Percentiles rank a stretch among this genome's conserved stretches.
These are phyloP conservation scores for Polymixis flavicincta DNA, from an alignment of 2,888 invertebrate species.

Conservation along the genomic window DNA sequence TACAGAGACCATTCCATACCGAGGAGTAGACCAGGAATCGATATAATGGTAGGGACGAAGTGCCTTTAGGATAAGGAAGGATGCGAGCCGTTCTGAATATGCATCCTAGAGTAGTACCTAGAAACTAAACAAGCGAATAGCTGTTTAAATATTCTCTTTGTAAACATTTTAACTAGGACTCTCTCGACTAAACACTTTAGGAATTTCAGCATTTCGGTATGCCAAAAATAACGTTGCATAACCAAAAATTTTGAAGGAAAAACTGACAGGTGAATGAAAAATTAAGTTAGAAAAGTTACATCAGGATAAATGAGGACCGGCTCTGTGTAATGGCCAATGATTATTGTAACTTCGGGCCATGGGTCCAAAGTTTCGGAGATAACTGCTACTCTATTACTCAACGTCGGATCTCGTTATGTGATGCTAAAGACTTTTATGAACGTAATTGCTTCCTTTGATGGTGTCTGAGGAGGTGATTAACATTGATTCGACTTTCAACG, in stretches of 20 bases:
- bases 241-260: constrained; percentile 20
- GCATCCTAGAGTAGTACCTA: too few relatives aligned
- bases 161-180: not conserved
- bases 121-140: not conserved
- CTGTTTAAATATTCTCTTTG: not conserved
- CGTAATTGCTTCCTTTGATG: constrained; percentile 52
- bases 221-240: constrained; percentile 6
- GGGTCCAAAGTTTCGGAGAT: constrained; percentile 59
- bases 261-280: constrained; percentile 67
- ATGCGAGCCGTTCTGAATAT: too few relatives aligned
- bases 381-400: constrained; percentile 63
- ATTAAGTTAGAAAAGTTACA: constrained; percentile 67
- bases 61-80: too few relatives aligned
- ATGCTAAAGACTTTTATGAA: constrained; percentile 55
- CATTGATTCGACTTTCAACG: constrained; percentile 36
- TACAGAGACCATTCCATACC: too few relatives aligned
- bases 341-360: constrained; percentile 56
- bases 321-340: constrained; percentile 62
- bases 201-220: not conserved
- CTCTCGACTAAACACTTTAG: not conserved
- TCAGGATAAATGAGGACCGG: constrained; percentile 58
- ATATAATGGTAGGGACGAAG: too few relatives aligned
- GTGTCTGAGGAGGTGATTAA: constrained; percentile 26
- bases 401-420: constrained; percentile 59
- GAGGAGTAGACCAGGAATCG: too few relatives aligned